Percentiles rank a stretch among this genome's conserved stretches.
These are phyloP conservation scores for Callionymus lyra DNA, from an alignment of 2,113 vertebrate genomes.

Conservation along the genomic window DNA sequence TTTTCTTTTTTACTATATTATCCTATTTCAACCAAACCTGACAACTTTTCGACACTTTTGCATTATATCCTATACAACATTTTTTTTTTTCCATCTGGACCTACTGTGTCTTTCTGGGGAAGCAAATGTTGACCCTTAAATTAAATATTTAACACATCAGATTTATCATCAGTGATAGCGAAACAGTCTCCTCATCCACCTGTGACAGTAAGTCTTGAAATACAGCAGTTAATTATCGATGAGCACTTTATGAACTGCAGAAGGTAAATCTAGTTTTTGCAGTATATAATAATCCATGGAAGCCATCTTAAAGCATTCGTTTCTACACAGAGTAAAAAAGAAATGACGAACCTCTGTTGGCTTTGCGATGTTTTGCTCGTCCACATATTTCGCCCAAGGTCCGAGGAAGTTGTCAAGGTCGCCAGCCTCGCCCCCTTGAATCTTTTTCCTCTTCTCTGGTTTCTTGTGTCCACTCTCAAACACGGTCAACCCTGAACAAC, in stretches of 20 bases:
- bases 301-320: too few relatives aligned
- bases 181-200: too few relatives aligned
- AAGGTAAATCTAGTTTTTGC: background rate
- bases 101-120: too few relatives aligned
- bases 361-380: conserved; percentile 91
- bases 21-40: too few relatives aligned
- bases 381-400: conserved; percentile 93
- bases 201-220: too few relatives aligned
- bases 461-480: conserved; percentile 89
- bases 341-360: conserved; percentile 79
- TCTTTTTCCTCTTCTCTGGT: conserved; percentile 86
- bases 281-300: background rate
- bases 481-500: conserved; percentile 79
- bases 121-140: too few relatives aligned
- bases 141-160: conserved; percentile 7
- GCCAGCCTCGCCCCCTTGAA: conserved; percentile 89
- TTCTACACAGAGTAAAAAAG: too few relatives aligned
- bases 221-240: too few relatives aligned
- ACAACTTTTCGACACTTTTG: too few relatives aligned
- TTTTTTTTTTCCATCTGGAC: too few relatives aligned
- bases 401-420: conserved; percentile 91
- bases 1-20: too few relatives aligned
- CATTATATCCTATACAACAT: too few relatives aligned
- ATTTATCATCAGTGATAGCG: background rate
- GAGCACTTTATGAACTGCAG: background rate